Conservation (phyloP, 2,888 invertebrate species). For the Amblyteles armatorius region DNA sequence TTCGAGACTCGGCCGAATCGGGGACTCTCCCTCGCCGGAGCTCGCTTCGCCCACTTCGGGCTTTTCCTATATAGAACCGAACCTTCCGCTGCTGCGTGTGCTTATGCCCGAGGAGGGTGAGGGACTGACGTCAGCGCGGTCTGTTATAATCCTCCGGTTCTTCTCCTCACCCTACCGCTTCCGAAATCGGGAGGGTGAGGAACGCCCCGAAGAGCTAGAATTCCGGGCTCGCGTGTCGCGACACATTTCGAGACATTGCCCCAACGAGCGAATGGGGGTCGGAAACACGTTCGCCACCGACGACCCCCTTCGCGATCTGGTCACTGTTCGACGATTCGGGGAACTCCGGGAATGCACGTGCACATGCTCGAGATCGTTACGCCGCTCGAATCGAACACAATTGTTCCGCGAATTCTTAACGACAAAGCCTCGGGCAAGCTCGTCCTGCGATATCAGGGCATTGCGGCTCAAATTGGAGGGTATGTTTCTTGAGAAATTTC, state of each 20-base stretch:
- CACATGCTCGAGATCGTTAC: background rate
- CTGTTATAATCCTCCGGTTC: slow-evolving; percentile 11
- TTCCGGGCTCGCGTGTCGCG: slow-evolving; percentile 47
- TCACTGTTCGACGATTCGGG: slow-evolving; percentile 48
- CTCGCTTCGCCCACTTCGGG: slow-evolving; percentile 1
- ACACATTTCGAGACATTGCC: slow-evolving; percentile 52
- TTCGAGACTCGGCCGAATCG: slow-evolving; percentile 43
- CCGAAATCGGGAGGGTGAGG: too few relatives aligned
- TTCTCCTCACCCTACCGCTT: background rate
- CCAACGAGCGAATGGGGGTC: slow-evolving; percentile 12
- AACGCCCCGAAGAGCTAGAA: slow-evolving; percentile 8
- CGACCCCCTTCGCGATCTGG: slow-evolving; percentile 5
- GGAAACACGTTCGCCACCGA: slow-evolving; percentile 40
- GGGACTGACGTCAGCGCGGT: slow-evolving; percentile 43
- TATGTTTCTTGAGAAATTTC: background rate
- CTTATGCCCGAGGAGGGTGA: slow-evolving; percentile 12
- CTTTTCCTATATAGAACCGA: background rate
- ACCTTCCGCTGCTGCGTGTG: slow-evolving; percentile 16
- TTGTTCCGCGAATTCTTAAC: background rate
- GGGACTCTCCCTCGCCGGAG: slow-evolving; percentile 2
- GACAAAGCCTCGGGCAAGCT: background rate
- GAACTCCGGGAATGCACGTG: slow-evolving; percentile 3
- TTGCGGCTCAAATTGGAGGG: background rate
- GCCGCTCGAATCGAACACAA: background rate
- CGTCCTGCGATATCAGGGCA: background rate